A percentile compares a stretch with the other conserved stretches of the same genome.
Conservation (phyloP, 2,797 vertebrate genomes). For the Sylvilagus floridanus region DNA sequence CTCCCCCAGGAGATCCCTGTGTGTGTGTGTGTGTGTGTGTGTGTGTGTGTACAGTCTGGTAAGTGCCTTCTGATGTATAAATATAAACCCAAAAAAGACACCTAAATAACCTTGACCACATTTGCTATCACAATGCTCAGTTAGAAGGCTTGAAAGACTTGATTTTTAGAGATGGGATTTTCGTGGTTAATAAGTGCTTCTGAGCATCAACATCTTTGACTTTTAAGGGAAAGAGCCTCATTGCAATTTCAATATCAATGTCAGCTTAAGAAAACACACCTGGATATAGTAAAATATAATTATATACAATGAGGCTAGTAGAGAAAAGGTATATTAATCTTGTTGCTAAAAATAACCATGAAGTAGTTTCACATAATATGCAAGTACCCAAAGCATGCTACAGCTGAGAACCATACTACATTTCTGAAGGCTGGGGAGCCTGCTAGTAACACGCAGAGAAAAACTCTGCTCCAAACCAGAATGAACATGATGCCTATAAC, state of each 20-base stretch:
- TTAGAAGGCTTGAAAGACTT: background rate
- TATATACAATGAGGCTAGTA: background rate
- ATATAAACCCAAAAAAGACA: conserved; percentile 12
- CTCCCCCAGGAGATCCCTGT: background rate
- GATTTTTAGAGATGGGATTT: background rate
- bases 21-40: too few species aligned
- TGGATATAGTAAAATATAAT: background rate
- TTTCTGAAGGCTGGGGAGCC: background rate
- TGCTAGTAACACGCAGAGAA: background rate
- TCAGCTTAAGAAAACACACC: background rate
- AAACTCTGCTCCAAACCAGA: background rate
- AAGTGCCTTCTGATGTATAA: conserved; percentile 65
- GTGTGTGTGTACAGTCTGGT: background rate
- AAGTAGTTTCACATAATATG: background rate
- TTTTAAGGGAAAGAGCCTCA: background rate
- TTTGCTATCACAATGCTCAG: background rate
- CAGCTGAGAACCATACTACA: fast-evolving
- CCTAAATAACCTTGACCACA: conserved; percentile 13
- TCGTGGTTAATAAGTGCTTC: background rate
- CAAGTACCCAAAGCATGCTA: background rate
- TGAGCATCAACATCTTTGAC: background rate
- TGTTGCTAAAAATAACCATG: background rate
- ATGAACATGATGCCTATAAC: background rate
- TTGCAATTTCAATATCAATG: background rate
- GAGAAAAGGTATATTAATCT: background rate